Percentiles rank a stretch among this genome's conserved stretches.
These are phyloP conservation scores for Trichacis sp. DNA, from an alignment of 2,888 invertebrate species.

Conservation along the genomic window DNA sequence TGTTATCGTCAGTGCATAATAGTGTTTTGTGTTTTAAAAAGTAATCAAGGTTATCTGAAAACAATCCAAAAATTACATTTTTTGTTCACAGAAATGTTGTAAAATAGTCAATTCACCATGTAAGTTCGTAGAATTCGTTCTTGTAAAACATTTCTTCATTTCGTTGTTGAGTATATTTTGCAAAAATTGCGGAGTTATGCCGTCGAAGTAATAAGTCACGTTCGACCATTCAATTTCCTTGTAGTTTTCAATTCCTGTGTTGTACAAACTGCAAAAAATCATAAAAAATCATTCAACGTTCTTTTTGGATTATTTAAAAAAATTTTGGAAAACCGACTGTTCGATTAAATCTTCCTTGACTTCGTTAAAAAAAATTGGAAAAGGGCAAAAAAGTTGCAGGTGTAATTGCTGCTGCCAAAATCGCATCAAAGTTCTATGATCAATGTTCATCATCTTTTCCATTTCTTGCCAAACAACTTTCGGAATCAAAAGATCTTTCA, in stretches of 20 bases:
- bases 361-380: slow-evolving; percentile 53
- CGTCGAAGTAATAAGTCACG: slow-evolving; percentile 53
- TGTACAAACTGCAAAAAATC: background rate
- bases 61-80: background rate
- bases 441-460: slow-evolving; percentile 47
- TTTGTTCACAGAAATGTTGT: background rate
- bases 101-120: background rate
- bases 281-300: slow-evolving; percentile 47
- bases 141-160: no score
- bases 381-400: slow-evolving; percentile 55
- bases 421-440: slow-evolving; percentile 35
- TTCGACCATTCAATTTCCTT: slow-evolving; percentile 53
- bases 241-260: slow-evolving; percentile 38
- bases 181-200: slow-evolving; percentile 51
- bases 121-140: slow-evolving; percentile 2
- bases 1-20: background rate
- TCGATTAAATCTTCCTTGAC: slow-evolving; percentile 59
- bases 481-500: slow-evolving; percentile 55
- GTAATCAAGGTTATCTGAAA: background rate
- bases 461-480: slow-evolving; percentile 55
- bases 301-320: slow-evolving; percentile 8
- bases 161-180: no score
- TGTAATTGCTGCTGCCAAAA: slow-evolving; percentile 58
- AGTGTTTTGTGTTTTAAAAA: background rate
- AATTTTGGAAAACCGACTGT: slow-evolving; percentile 49